phyloP scores from a whole-genome alignment of 2,888 invertebrate genomes.

The Marasmarcha lunaedactyla region DNA sequence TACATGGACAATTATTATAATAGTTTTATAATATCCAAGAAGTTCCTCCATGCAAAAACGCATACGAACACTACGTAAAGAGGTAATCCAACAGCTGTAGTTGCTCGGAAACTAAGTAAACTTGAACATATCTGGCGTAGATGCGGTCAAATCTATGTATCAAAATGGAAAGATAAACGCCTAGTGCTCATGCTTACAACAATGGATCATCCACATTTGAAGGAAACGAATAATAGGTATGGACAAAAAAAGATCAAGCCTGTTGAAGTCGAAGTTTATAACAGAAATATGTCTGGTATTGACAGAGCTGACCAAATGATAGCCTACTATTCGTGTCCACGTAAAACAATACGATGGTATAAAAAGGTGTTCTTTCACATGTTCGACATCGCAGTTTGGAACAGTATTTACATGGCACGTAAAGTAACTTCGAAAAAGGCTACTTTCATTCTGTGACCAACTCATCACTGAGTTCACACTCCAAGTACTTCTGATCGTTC shows the following conservation, averaged over 20 bases:
- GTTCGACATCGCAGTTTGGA: conserved; percentile 2
- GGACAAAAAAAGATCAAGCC: conserved; percentile 6
- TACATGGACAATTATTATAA: conserved; percentile 20
- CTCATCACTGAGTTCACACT: too few relatives aligned
- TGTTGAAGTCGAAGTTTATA: conserved; percentile 13
- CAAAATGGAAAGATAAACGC: conserved; percentile 15
- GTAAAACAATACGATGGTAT: conserved; percentile 15
- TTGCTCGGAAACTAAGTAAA: conserved; percentile 14
- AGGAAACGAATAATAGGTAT: conserved; percentile 10
- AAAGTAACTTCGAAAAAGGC: too few relatives aligned
- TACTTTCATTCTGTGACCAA: too few relatives aligned
- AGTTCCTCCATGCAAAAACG: conserved; percentile 15
- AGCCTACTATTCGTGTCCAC: conserved; percentile 13
- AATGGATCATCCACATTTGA: conserved; percentile 9
- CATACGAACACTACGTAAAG: conserved; percentile 16
- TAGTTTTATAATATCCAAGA: conserved; percentile 13
- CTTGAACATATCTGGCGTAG: conserved; percentile 14
- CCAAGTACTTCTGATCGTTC: too few relatives aligned
- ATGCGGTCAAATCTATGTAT: conserved; percentile 16
- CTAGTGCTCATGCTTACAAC: conserved; percentile 14
- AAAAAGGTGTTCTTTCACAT: conserved; percentile 12
- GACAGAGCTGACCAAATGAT: conserved; percentile 15
- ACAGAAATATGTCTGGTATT: conserved; percentile 13
- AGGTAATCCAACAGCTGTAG: conserved; percentile 14
- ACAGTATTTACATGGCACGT: too few relatives aligned